Base-by-base conservation (phyloP, 2,797 vertebrate species). In the Holocentrus rufus region DNA sequence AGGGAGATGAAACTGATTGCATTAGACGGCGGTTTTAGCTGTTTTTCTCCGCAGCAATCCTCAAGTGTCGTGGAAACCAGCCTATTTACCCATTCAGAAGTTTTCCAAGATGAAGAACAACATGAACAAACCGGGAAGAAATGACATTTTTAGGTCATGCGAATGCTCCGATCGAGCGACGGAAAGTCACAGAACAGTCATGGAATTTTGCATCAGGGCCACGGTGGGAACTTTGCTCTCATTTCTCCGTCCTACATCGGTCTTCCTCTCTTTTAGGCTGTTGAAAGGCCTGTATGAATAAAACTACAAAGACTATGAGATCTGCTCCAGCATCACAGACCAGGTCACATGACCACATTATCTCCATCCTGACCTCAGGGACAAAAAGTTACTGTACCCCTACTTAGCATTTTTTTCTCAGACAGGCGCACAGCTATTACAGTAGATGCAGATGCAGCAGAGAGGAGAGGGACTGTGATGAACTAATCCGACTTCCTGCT, bases 391-490 rank as follows among this genome's bases (percentile, higher is more conserved):
- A 13, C 22, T 25, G 25, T 11, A 5, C 22, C 13, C 18, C 15
- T 46, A 2, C 25, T 4, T 27, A 27, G 25, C 25, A 27, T 27
- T 2, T 27, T 27, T 27, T 27, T 27, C 11, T 22, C 23, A 25
- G 11, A 25, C 20, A 54, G 20, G 50, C 20, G 8, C n/a, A 20
- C 14, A 52, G 9, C 50, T 52, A 22, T 20, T 20, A 20, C n/a
- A 52, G 9, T 13, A 65, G 22, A 4, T 31, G 4, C 22, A 23
- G 50, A 7, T 23, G 46, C 5, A 22, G 27, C 46, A 49, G 77
- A 53, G 10, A 36, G 59, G 69, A 42, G 39, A 62, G 44, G 14
- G 34, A 20, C 34, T 13, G 10, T 10, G 34, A 65, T 66, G 61
- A 52, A 55, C 10, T 44, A 52, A 59, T 50, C 8, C 56, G 69